Percentiles rank a stretch among this genome's conserved stretches.
phyloP scores from a whole-genome alignment of 2,888 invertebrate genomes.

The Lycocerus yunnanus region DNA sequence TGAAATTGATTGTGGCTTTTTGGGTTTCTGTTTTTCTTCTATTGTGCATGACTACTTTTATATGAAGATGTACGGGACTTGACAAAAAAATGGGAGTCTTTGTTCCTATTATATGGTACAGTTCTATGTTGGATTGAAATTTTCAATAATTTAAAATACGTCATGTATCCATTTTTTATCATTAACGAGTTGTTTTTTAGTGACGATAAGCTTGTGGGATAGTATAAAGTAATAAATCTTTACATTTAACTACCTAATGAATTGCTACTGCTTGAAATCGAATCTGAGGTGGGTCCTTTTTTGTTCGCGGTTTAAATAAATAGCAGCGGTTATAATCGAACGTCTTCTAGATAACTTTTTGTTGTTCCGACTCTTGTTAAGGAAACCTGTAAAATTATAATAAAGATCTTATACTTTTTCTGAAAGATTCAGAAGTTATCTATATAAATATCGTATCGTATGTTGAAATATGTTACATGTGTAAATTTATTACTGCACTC shows the following conservation, averaged over 20 bases:
- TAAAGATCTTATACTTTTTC: slow-evolving; percentile 50
- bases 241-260: slow-evolving; percentile 44
- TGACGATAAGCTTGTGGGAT: slow-evolving; percentile 47
- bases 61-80: neutral
- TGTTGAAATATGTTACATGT: slow-evolving; percentile 46
- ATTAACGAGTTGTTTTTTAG: slow-evolving; percentile 26
- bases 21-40: neutral
- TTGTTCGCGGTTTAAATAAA: slow-evolving; percentile 44
- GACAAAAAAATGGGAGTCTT: neutral
- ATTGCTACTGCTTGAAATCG: slow-evolving; percentile 41
- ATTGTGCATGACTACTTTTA: neutral
- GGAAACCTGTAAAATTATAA: slow-evolving; percentile 50
- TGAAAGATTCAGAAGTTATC: slow-evolving; percentile 28
- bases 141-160: slow-evolving; percentile 18
- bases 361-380: slow-evolving; percentile 41
- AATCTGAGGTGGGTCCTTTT: slow-evolving; percentile 47
- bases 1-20: neutral
- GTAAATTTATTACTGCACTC: slow-evolving; percentile 45
- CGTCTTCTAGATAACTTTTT: slow-evolving; percentile 29
- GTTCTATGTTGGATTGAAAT: neutral
- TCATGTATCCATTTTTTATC: slow-evolving; percentile 17
- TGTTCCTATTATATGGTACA: neutral
- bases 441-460: slow-evolving; percentile 36
- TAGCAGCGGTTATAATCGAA: slow-evolving; percentile 42
- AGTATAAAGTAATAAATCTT: slow-evolving; percentile 39